These are phyloP conservation scores for Hydrotaea diabolus DNA, from an alignment of 2,888 invertebrate species.

Conservation along the genomic window DNA sequence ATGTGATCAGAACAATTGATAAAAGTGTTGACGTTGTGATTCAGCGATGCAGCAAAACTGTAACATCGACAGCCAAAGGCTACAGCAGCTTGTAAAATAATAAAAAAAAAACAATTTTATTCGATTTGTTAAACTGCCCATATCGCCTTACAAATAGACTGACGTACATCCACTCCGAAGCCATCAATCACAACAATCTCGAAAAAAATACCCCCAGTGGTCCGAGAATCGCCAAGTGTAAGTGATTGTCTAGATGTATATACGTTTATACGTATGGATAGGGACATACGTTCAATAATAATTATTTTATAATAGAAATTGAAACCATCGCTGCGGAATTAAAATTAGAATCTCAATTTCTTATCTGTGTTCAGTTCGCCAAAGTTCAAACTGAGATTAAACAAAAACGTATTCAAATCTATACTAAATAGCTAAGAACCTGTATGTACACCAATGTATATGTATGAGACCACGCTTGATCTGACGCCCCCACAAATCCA, in stretches of 20 bases:
- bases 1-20: slow-evolving; percentile 54
- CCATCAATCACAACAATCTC: no score
- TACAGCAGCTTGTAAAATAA: no score
- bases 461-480: no score
- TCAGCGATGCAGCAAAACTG: neutral
- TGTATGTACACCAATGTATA: no score
- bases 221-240: neutral
- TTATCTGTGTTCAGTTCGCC: slow-evolving; percentile 46
- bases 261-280: neutral
- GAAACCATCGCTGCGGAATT: neutral
- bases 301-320: slow-evolving; percentile 1
- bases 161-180: no score
- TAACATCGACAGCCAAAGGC: neutral
- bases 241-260: neutral
- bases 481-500: no score
- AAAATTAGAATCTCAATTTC: neutral
- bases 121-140: no score
- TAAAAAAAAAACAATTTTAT: no score
- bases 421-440: neutral
- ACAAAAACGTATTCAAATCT: neutral
- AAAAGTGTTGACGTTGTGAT: slow-evolving; percentile 47
- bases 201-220: slow-evolving; percentile 51
- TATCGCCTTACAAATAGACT: no score
- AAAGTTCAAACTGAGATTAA: slow-evolving; percentile 33
- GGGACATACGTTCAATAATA: no score